Percentiles rank a stretch among this genome's conserved stretches.
These are phyloP conservation scores for Bovichtus variegatus DNA, from an alignment of 2,797 vertebrate genomes.

Conservation along the genomic window DNA sequence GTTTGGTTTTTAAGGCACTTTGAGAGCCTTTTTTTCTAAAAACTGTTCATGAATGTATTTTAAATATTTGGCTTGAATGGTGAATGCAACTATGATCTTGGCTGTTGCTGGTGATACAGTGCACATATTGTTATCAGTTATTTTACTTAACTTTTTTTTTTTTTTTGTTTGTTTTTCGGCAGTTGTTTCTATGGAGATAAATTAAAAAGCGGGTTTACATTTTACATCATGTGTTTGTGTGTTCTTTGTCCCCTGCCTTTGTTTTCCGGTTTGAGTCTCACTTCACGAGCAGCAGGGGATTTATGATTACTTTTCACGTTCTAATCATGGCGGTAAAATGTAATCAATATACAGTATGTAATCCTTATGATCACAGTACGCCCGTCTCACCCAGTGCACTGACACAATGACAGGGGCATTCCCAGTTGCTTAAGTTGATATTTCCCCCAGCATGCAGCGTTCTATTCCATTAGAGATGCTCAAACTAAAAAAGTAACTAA, in stretches of 20 bases:
- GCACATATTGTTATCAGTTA: constrained; percentile 30
- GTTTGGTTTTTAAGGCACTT: constrained; percentile 82
- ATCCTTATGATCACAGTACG: constrained; percentile 1
- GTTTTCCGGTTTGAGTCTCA: neutral
- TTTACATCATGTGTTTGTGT: constrained; percentile 27
- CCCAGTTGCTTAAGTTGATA: constrained; percentile 24
- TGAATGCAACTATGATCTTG: constrained; percentile 80
- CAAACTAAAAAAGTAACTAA: constrained; percentile 26
- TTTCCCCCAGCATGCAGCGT: constrained; percentile 20
- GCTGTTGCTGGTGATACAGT: constrained; percentile 40
- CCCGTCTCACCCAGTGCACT: neutral
- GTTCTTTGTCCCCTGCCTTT: constrained; percentile 11
- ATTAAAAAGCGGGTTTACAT: constrained; percentile 66
- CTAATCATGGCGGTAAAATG: neutral
- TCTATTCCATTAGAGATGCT: constrained; percentile 54
- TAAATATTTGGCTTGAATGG: constrained; percentile 87
- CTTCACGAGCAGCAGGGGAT: neutral
- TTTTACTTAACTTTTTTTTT: constrained; percentile 20
- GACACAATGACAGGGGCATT: constrained; percentile 30
- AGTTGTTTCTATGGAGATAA: constrained; percentile 59
- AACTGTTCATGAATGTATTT: constrained; percentile 88
- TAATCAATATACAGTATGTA: neutral
- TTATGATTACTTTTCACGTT: neutral
- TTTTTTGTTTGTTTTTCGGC: constrained; percentile 13
- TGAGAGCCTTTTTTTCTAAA: constrained; percentile 88